These are phyloP conservation scores for Clarias pachynema DNA, from an alignment of 2,797 vertebrate species.

Conservation along the genomic window DNA sequence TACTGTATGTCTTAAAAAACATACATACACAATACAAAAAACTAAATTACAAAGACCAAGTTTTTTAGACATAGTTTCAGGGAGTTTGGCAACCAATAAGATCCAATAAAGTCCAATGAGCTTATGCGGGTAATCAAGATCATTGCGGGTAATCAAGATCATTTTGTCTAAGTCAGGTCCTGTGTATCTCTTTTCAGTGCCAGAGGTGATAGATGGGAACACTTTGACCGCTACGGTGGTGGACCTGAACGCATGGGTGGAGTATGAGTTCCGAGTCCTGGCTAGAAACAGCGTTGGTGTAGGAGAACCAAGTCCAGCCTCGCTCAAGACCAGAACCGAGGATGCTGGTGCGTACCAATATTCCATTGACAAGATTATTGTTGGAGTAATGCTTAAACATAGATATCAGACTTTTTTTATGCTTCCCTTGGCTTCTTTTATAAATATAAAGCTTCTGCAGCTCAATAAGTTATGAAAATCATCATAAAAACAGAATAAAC, in stretches of 20 bases:
- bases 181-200: constrained; percentile 74
- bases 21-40: too few relatives aligned
- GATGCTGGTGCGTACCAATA: constrained; percentile 85
- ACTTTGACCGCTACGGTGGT: constrained; percentile 87
- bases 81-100: neutral
- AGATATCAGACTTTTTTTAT: neutral
- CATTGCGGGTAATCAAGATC: constrained; percentile 26
- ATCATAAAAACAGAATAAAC: neutral
- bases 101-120: too few relatives aligned
- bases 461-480: neutral
- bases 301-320: constrained; percentile 91
- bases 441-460: neutral
- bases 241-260: constrained; percentile 95
- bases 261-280: constrained; percentile 93
- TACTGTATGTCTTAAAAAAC: too few relatives aligned
- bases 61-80: neutral
- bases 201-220: constrained; percentile 85
- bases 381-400: neutral
- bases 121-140: constrained; percentile 30
- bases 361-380: neutral
- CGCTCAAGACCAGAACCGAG: constrained; percentile 92
- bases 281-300: constrained; percentile 91
- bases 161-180: constrained; percentile 26
- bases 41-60: neutral
- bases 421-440: neutral